phyloP scores from a whole-genome alignment of 2,113 vertebrate species.

The Festucalex cinctus region DNA sequence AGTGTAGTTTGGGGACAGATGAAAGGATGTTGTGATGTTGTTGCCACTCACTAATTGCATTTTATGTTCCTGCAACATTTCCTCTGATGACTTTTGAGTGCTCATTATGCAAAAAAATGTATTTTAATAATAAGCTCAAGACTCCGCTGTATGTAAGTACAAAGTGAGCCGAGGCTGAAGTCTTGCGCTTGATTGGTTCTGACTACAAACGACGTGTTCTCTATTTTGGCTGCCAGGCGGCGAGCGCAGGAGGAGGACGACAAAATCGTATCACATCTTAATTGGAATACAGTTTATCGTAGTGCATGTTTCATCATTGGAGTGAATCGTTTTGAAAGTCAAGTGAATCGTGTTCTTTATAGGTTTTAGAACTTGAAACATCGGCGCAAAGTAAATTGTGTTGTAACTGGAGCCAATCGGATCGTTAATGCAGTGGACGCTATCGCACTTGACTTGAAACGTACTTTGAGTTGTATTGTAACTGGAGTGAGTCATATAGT shows the following conservation, averaged over 20 bases:
- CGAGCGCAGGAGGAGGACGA: not conserved
- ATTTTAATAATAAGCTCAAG: not conserved
- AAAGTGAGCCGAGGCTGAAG: not conserved
- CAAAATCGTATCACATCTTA: too few species aligned
- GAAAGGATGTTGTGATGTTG: slow-evolving; percentile 7
- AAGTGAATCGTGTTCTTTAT: too few species aligned
- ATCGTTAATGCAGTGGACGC: too few species aligned
- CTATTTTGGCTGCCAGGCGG: not conserved
- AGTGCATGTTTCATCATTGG: too few species aligned
- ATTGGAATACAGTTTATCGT: too few species aligned
- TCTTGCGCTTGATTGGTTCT: not conserved
- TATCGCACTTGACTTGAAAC: too few species aligned
- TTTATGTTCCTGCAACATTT: slow-evolving; percentile 5
- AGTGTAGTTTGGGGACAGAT: not conserved
- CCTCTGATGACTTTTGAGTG: slow-evolving; percentile 3
- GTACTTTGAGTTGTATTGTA: too few species aligned
- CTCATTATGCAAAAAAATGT: not conserved
- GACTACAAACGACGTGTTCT: not conserved
- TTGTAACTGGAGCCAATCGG: too few species aligned
- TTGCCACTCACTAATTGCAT: slow-evolving; percentile 5
- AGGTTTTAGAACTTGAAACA: too few species aligned
- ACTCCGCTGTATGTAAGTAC: not conserved
- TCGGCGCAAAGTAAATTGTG: too few species aligned
- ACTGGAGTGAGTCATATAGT: too few species aligned
- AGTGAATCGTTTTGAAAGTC: too few species aligned